Conservation (phyloP, 2,113 vertebrate species). For the Colinus virginianus region DNA sequence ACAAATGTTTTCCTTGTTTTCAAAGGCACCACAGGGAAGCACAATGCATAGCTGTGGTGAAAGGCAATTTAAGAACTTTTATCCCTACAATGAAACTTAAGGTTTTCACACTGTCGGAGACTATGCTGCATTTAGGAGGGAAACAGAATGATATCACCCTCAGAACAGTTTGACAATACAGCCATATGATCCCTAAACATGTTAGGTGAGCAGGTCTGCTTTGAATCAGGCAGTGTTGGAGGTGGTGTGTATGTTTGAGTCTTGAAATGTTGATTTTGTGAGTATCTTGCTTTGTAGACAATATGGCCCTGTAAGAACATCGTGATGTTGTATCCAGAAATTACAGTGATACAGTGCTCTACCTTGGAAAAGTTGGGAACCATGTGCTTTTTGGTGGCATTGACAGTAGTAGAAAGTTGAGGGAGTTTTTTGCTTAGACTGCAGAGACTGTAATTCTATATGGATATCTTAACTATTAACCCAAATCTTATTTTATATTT, state of each 20-base stretch:
- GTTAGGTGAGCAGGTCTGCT: not conserved
- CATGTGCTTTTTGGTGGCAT: not conserved
- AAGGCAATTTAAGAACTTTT: conserved; percentile 30
- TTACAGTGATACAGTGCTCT: not conserved
- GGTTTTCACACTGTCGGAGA: not conserved
- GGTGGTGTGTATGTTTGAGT: not conserved
- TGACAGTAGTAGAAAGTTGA: not conserved
- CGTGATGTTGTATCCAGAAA: not conserved
- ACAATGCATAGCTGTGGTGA: not conserved
- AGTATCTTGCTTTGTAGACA: not conserved
- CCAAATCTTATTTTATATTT: not conserved
- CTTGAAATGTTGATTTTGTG: accelerated
- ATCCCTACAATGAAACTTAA: not conserved
- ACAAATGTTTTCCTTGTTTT: conserved; percentile 37
- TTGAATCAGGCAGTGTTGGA: not conserved
- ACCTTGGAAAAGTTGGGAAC: not conserved
- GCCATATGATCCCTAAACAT: not conserved
- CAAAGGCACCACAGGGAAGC: not conserved
- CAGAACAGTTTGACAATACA: not conserved
- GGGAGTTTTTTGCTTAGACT: not conserved
- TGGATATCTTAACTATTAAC: not conserved
- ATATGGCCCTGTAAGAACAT: not conserved
- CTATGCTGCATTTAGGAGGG: not conserved
- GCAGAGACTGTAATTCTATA: not conserved
- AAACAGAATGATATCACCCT: not conserved